phyloP scores from a whole-genome alignment of 2,797 vertebrate species.

The Neopelma chrysocephalum region DNA sequence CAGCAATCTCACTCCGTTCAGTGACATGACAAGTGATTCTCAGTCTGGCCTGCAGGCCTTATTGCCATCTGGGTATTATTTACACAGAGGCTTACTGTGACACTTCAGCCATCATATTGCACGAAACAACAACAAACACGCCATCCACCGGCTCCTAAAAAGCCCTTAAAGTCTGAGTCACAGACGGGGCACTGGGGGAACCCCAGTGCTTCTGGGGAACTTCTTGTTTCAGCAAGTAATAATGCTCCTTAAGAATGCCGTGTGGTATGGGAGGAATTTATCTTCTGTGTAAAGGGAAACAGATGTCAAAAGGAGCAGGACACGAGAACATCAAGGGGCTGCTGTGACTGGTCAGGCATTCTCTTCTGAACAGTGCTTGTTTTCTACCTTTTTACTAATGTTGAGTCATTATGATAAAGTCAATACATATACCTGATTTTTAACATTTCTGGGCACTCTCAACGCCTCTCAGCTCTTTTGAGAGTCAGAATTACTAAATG shows the following conservation, averaged over 20 bases:
- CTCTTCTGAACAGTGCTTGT: background rate
- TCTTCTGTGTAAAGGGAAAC: constrained; percentile 43
- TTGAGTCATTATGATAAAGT: background rate
- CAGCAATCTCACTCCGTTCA: background rate
- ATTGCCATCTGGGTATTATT: background rate
- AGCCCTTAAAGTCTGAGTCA: background rate
- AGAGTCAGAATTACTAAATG: background rate
- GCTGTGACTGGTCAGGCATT: background rate
- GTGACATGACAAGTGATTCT: background rate
- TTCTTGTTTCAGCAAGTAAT: background rate
- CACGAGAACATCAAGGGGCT: background rate
- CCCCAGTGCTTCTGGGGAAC: background rate
- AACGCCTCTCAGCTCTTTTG: background rate
- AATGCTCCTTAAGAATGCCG: constrained; percentile 8
- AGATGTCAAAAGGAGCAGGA: constrained; percentile 5
- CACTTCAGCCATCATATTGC: background rate
- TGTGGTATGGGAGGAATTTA: constrained; percentile 54
- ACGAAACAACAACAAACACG: background rate
- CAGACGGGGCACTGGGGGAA: background rate
- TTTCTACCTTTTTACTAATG: background rate
- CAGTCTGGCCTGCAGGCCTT: background rate
- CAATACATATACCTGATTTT: background rate
- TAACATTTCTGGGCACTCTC: background rate
- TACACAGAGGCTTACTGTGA: background rate
- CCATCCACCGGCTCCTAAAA: background rate